Percentiles rank a stretch among this genome's conserved stretches.
phyloP scores from a whole-genome alignment of 2,113 vertebrate genomes.

The Alectura lathami region DNA sequence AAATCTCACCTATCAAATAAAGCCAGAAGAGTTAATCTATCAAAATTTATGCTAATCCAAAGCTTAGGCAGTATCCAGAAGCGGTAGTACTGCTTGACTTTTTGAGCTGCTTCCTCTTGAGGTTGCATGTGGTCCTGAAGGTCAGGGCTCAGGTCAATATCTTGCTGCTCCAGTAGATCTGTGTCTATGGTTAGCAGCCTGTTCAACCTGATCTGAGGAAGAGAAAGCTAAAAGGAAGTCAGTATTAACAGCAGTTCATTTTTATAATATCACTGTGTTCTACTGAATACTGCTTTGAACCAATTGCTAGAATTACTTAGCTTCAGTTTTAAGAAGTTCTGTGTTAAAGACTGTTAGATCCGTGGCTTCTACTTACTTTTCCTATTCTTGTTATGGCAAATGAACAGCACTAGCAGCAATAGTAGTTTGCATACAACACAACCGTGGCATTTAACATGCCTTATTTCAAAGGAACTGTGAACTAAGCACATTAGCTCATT shows the following conservation, averaged over 20 bases:
- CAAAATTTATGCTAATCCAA: constrained; percentile 96
- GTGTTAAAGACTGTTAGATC: not conserved
- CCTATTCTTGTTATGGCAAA: not conserved
- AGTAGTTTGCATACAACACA: not conserved
- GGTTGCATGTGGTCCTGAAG: constrained; percentile 88
- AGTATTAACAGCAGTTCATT: not conserved
- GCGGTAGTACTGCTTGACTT: constrained; percentile 94
- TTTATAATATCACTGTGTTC: not conserved
- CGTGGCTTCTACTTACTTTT: not conserved
- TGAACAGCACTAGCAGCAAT: not conserved
- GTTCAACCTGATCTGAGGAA: constrained; percentile 95
- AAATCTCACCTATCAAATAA: constrained; percentile 92
- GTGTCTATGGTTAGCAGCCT: constrained; percentile 94
- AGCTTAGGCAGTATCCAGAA: constrained; percentile 95
- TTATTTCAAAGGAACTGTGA: not conserved
- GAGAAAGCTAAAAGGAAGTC: constrained; percentile 82
- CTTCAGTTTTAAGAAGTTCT: not conserved
- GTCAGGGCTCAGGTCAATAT: constrained; percentile 93
- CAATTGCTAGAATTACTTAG: not conserved
- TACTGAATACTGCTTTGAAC: not conserved
- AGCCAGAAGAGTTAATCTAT: constrained; percentile 95
- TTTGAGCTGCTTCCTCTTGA: constrained; percentile 84
- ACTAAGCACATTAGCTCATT: not conserved
- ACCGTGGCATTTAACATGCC: not conserved
- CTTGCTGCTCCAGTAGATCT: constrained; percentile 94